phyloP scores from a whole-genome alignment of 2,888 invertebrate species.

The Hecatera dysodea region DNA sequence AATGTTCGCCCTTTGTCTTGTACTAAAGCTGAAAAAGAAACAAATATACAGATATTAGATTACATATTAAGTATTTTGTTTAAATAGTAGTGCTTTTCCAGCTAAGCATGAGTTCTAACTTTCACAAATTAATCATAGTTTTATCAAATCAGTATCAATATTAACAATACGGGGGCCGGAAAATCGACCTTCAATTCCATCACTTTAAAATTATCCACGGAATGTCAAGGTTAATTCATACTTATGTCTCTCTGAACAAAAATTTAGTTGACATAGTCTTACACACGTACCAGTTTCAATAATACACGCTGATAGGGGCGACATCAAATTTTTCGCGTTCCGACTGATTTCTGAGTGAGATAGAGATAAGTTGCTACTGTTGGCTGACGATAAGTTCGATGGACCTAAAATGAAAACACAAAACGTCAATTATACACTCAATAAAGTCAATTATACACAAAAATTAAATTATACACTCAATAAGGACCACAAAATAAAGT shows the following conservation, averaged over 20 bases:
- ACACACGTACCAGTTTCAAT: conserved; percentile 91
- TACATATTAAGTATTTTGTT: no score
- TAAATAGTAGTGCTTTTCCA: neutral
- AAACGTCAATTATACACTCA: conserved; percentile 53
- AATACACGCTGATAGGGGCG: conserved; percentile 91
- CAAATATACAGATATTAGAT: neutral
- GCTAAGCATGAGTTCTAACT: neutral
- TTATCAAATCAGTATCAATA: neutral
- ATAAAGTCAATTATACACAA: neutral
- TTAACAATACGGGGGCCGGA: neutral
- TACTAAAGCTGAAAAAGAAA: conserved; percentile 91
- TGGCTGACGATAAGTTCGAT: conserved; percentile 81
- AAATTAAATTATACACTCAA: no score
- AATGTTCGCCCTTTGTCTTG: conserved; percentile 96
- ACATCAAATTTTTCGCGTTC: conserved; percentile 83
- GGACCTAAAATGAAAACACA: no score
- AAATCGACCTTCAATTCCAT: neutral
- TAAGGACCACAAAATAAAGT: no score
- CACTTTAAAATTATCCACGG: neutral
- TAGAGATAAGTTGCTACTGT: conserved; percentile 79
- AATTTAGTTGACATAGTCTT: no score
- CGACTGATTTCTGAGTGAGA: conserved; percentile 86
- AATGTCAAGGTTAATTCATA: neutral
- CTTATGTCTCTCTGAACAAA: neutral
- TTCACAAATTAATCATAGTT: neutral